Evolutionary conservation across 2,797 vertebrate genomes (phyloP), one percentile per base, ranked within the genome.

Genomic region (Chaunax sp.): DNA sequence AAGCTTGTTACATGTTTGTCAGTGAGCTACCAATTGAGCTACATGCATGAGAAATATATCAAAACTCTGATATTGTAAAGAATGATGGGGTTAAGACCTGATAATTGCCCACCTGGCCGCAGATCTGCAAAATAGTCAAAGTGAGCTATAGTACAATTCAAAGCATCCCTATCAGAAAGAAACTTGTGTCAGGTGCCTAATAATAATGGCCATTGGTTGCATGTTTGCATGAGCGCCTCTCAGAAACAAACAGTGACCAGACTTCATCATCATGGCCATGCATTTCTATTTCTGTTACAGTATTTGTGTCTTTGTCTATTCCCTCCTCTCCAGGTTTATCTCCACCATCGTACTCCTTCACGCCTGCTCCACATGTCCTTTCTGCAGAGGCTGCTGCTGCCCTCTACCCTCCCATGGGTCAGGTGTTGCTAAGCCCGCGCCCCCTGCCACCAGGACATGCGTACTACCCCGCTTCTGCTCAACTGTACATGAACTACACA

Each of bases 401-500:
- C 40, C 90, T 98, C 13, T 99, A 98, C 72, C 95, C 96, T 57
- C 94, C 96, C 6, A 82, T 93, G 15, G 88, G 90, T 19, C 96
- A 97, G 80, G 88, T 98, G 75, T 64, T 99, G 75, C 88, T 97
- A 33, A 74, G 94, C 56, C 93, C 95, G n/a, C 95, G 96, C 33
- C 91, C 90, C 2, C 85, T 96, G 30, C 91, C 93, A 11, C 95
- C 94, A 10, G 91, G 95, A 0, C 88, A 93, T 9, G 91, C 95
- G 68, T 98, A 96, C 86, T 98, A 97, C 87, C 96, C 96, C 0
- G 90, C 95, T 10, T 93, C 95, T 53, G 84, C 95, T 78, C 97
- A 97, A 77, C 90, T 99, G 28, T 99, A 97, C 78, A 96, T 99
- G 96, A 99, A 98, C 88, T 99, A 98, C 90, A 93, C 96, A 35